Base-by-base conservation (phyloP, 2,888 invertebrate species). In the Osmoderma eremita region DNA sequence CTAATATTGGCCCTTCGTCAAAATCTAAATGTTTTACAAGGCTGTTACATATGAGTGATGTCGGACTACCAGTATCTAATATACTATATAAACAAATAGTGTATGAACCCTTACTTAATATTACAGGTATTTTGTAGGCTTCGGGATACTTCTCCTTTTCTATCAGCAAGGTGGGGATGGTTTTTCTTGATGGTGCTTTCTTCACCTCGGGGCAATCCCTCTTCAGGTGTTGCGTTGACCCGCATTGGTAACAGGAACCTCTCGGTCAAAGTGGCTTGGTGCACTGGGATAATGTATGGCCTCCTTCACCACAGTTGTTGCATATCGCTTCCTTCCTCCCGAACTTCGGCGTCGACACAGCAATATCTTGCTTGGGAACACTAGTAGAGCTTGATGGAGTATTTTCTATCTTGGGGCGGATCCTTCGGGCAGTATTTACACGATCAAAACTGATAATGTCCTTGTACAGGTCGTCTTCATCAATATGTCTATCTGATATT, bases 61-160 rank as follows among this genome's bases (percentile, higher is more conserved):
- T 48, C 5, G 48, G 48, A 17, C 48, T 48, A 48, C 48, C 48
- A 8, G 48, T 17, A 48, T 48, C 48, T 48, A 48, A 17, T 17
- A 17, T 17, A 6, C 17, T 18, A 48, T 48, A 6, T 48, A 48
- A 15, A 48, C 18, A 17, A 48, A 48, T 48, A 4, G 15, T 48
- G 18, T 4, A 17, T 3, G 4, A 6, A 48, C n/a, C 48, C 18
- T 48, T 48, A 3, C n/a, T n/a, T 17, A 10, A 48, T 17, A 8
- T 17, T 17, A 48, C 4, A 4, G 48, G 36, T 10, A 6, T 4
- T 48, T 8, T 6, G n/a, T 5, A 3, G 12, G 5, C 15, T 13
- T 15, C 48, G 5, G 48, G 3, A 6, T 17, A 3, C n/a, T 3
- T 5, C 3, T 3, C 4, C 8, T 17, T 17, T 4, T 48, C 48